A percentile compares a stretch with the other conserved stretches of the same genome.
Evolutionary conservation across 2,888 invertebrate genomes (phyloP).

Genomic region (Cantharis rufa): DNA sequence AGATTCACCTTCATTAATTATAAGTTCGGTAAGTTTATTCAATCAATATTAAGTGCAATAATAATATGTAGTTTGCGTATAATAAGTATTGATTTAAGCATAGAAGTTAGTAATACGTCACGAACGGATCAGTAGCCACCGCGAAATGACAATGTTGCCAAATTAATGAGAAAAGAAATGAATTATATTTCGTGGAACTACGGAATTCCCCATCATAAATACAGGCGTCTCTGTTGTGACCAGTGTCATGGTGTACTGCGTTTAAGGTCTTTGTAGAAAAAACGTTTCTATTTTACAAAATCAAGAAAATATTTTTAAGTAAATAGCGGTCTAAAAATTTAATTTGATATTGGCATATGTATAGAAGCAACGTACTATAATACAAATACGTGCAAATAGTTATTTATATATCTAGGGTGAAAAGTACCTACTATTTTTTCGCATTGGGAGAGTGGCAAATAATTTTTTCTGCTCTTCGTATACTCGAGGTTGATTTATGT

Average conservation of each 20-base stretch:
- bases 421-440: too few species aligned
- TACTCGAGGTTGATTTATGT: too few species aligned
- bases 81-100: neutral
- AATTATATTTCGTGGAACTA: neutral
- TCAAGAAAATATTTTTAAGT: too few species aligned
- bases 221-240: neutral
- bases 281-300: neutral
- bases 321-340: too few species aligned
- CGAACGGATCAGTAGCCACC: neutral
- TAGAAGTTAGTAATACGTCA: neutral
- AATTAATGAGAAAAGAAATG: neutral
- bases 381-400: too few species aligned
- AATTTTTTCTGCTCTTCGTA: too few species aligned
- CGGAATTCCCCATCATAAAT: neutral
- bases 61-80: neutral
- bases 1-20: constrained; percentile 38
- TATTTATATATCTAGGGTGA: too few species aligned
- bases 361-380: too few species aligned
- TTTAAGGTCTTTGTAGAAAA: neutral
- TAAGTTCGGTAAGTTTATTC: constrained; percentile 40
- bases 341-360: too few species aligned
- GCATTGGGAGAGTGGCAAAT: too few species aligned
- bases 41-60: neutral
- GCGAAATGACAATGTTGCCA: neutral
- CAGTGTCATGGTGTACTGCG: neutral